Conservation (phyloP, 2,888 invertebrate species). For the Gymnocheta viridis region DNA sequence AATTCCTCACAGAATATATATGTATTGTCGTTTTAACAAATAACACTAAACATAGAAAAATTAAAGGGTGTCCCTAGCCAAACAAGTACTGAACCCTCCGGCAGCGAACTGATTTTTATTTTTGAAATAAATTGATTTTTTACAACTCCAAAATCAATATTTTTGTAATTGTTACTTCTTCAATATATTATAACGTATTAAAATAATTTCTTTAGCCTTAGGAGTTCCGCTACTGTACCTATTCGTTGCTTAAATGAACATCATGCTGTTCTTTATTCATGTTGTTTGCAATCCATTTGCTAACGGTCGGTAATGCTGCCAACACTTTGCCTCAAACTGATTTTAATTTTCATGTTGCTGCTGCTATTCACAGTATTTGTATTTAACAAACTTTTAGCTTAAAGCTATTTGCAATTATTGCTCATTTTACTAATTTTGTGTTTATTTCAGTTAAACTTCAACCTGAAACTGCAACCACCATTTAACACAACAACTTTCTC, state of each 20-base stretch:
- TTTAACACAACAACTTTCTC: conserved; percentile 61
- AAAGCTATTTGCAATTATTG: conserved; percentile 60
- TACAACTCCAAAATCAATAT: no score
- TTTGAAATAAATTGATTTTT: no score
- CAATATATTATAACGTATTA: neutral
- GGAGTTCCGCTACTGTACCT: neutral
- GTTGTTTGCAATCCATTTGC: conserved; percentile 30
- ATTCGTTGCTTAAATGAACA: neutral
- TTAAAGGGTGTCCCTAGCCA: no score
- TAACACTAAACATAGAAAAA: no score
- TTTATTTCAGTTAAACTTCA: conserved; percentile 52
- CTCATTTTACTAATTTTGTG: conserved; percentile 64
- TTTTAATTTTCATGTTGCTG: conserved; percentile 16
- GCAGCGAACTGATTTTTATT: no score
- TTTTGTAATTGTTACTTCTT: no score
- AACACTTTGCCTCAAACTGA: conserved; percentile 19
- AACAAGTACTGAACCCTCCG: no score
- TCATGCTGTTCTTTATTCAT: conserved; percentile 43
- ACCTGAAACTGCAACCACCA: conserved; percentile 25
- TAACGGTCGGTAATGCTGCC: neutral
- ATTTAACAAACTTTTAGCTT: conserved; percentile 48
- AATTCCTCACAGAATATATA: no score
- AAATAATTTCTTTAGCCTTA: neutral
- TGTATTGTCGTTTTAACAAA: no score
- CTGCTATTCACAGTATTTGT: conserved; percentile 13